Base-by-base conservation (phyloP, 2,113 vertebrate genomes). In the Lucifuga dentata region DNA sequence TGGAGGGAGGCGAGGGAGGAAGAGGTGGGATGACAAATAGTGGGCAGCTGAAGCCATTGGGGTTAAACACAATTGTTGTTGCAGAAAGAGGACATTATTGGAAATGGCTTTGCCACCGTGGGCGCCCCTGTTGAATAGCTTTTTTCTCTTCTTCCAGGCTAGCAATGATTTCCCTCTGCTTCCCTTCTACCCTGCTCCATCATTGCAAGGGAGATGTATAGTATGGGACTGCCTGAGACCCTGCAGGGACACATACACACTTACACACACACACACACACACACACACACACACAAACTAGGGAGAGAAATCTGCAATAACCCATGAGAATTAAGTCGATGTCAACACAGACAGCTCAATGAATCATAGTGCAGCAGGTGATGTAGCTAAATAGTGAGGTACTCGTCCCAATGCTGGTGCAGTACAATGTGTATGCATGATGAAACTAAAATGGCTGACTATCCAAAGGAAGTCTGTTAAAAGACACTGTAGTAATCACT, bases 61-160 rank as follows among this genome's bases (percentile, higher is more conserved):
- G 90, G 90, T 92, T 91, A 93, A 92, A 90, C 79, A 89, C 89
- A 91, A 91, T 90, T 91, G 90, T 86, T 91, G 86, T 88, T 88
- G 88, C 83, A 90, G 85, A 89, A 88, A 92, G 86, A 88, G 83
- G 81, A 91, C 91, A 92, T 93, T 92, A 91, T 91, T 92, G 88
- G 90, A 91, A 92, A 92, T 91, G 86, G 87, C 85, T 91, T 90
- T 90, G 84, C 82, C 88, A 89, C 88, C 72, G 60, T 80, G 76
- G 87, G 80, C 83, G 39, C 67, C 88, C 85, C 81, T 80, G 83
- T 85, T 88, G 89, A 91, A 91, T 91, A 87, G 87, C 76, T 86
- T 85, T 32, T 81, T 74, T 72, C 56, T 55, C 63, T 86, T 88
- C 83, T 88, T 78, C 57, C 71, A 75, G 84, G 79, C 79, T 58